phyloP scores from a whole-genome alignment of 2,113 vertebrate species.

The Anolis carolinensis region DNA sequence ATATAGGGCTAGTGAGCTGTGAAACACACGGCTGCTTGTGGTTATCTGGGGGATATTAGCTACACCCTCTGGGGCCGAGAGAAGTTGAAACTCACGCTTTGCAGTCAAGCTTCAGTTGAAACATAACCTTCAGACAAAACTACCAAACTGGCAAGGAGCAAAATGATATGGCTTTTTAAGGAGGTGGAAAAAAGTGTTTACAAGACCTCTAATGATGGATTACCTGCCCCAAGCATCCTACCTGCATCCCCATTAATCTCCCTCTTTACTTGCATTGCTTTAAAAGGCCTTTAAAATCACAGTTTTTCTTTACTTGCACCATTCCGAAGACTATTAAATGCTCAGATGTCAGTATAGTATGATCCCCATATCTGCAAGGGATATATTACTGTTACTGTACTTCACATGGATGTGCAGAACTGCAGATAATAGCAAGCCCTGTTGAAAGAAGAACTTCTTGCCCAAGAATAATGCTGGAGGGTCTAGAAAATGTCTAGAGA shows the following conservation, averaged over 20 bases:
- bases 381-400: too few relatives aligned
- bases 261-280: not conserved
- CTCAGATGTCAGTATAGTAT: too few relatives aligned
- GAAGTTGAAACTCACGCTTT: constrained; percentile 8
- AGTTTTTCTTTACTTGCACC: not conserved
- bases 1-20: constrained; percentile 25
- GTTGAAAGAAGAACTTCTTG: too few relatives aligned
- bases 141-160: not conserved
- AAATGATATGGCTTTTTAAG: not conserved
- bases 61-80: constrained; percentile 29
- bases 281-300: not conserved
- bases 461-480: too few relatives aligned
- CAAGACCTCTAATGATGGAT: not conserved
- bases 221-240: not conserved
- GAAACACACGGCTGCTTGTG: constrained; percentile 22
- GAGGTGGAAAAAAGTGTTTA: not conserved
- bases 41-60: constrained; percentile 38
- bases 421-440: too few relatives aligned
- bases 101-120: constrained; percentile 24
- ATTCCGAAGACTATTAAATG: not conserved
- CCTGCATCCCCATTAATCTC: not conserved
- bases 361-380: too few relatives aligned
- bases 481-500: too few relatives aligned
- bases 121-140: constrained; percentile 44
- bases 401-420: too few relatives aligned